Percentiles rank a stretch among this genome's conserved stretches.
phyloP scores from a whole-genome alignment of 2,888 invertebrate species.

The Cryptus viduatorius region DNA sequence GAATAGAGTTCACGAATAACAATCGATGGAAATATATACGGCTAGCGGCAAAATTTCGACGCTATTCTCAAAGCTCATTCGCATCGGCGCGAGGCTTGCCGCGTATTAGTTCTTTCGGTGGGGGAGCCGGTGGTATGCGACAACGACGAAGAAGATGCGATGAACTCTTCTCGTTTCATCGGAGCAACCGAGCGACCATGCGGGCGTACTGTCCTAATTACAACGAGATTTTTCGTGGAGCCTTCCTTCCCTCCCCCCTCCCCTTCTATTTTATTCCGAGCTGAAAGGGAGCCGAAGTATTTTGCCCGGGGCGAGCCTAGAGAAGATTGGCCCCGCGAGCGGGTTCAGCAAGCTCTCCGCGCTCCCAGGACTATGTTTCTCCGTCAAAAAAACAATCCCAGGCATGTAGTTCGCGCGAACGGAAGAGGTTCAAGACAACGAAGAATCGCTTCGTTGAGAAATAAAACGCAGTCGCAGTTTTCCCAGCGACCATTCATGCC shows the following conservation, averaged over 20 bases:
- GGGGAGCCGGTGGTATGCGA: slow-evolving; percentile 58
- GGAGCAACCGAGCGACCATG: slow-evolving; percentile 75
- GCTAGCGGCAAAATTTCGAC: slow-evolving; percentile 52
- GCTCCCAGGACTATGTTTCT: slow-evolving; percentile 72
- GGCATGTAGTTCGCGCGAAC: slow-evolving; percentile 41
- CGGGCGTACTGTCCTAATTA: slow-evolving; percentile 85
- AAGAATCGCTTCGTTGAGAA: slow-evolving; percentile 20
- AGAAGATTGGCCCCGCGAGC: slow-evolving; percentile 65
- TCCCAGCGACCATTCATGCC: slow-evolving; percentile 79
- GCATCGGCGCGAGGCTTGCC: slow-evolving; percentile 31
- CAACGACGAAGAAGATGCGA: slow-evolving; percentile 66
- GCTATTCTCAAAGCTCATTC: slow-evolving; percentile 33
- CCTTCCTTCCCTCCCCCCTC: slow-evolving; percentile 68
- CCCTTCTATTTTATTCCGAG: slow-evolving; percentile 73
- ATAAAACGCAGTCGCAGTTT: slow-evolving; percentile 74
- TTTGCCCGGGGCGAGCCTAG: slow-evolving; percentile 70
- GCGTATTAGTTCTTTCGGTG: neutral
- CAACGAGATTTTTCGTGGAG: slow-evolving; percentile 79
- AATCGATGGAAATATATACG: slow-evolving; percentile 65
- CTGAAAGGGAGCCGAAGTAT: slow-evolving; percentile 74
- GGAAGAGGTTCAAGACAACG: slow-evolving; percentile 27
- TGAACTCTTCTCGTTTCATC: slow-evolving; percentile 58
- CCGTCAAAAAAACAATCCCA: slow-evolving; percentile 56
- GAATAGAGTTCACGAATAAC: slow-evolving; percentile 63
- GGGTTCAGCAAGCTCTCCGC: slow-evolving; percentile 61